Percentiles rank a stretch among this genome's conserved stretches.
These are phyloP conservation scores for Sabatieria punctata DNA, from an alignment of 2,888 invertebrate genomes.

Conservation along the genomic window DNA sequence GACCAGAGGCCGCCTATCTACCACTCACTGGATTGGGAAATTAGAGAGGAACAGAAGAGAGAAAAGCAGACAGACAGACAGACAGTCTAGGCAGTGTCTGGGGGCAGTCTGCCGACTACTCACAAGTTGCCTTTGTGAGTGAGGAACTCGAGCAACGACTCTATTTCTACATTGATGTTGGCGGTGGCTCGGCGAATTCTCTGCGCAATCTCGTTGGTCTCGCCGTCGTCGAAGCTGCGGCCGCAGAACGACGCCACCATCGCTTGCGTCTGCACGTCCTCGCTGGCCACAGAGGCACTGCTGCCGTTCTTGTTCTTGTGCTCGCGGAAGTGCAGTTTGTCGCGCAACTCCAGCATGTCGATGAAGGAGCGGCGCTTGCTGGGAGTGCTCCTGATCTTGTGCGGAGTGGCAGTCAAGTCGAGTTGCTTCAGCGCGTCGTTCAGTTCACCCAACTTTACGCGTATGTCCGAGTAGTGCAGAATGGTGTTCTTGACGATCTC, in stretches of 20 bases:
- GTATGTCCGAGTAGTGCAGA: slow-evolving; percentile 28
- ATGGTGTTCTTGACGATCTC: slow-evolving; percentile 32
- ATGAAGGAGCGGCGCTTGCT: slow-evolving; percentile 27
- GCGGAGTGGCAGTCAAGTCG: slow-evolving; percentile 30
- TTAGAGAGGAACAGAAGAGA: no score
- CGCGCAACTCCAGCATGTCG: slow-evolving; percentile 27
- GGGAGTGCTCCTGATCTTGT: slow-evolving; percentile 30
- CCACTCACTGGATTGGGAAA: no score
- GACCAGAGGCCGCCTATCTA: no score
- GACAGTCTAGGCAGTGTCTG: no score
- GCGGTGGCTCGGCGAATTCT: slow-evolving; percentile 28
- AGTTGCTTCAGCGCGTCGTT: slow-evolving; percentile 30
- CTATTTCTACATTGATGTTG: slow-evolving; percentile 30
- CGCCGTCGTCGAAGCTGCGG: slow-evolving; percentile 29
- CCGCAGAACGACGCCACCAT: slow-evolving; percentile 32
- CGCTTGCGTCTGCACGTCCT: slow-evolving; percentile 30
- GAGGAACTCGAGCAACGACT: slow-evolving; percentile 28
- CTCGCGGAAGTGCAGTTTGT: slow-evolving; percentile 11
- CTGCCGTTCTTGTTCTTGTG: slow-evolving; percentile 18
- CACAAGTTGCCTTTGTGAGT: slow-evolving; percentile 23
- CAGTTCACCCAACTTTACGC: slow-evolving; percentile 27
- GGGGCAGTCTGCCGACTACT: no score
- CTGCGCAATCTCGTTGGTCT: slow-evolving; percentile 31
- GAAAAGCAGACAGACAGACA: no score
- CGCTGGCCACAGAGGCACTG: slow-evolving; percentile 28